Percentiles rank a stretch among this genome's conserved stretches.
Evolutionary conservation across 2,888 invertebrate genomes (phyloP).

Genomic region (Blomia tropicalis): DNA sequence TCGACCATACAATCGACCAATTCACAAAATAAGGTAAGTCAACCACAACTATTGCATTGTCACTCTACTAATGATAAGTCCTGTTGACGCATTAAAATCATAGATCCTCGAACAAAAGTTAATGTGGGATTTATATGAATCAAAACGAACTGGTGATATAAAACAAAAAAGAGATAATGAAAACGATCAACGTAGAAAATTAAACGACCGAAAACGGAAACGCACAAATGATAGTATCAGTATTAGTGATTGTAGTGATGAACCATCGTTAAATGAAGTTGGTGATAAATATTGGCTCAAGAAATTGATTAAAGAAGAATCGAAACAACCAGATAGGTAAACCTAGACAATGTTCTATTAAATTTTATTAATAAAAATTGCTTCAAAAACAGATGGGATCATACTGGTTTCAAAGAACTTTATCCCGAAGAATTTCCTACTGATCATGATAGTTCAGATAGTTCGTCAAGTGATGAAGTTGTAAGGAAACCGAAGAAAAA

Average conservation of each 20-base stretch:
- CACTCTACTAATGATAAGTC: no score
- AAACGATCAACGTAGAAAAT: neutral
- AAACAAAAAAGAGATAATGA: neutral
- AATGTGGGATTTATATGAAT: conserved; percentile 16
- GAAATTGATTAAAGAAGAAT: conserved; percentile 15
- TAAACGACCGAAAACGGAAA: no score
- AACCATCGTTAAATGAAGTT: neutral
- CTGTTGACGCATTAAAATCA: no score
- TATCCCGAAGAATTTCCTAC: conserved; percentile 19
- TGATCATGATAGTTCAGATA: neutral
- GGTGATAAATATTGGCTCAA: conserved; percentile 18
- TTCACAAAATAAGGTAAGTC: conserved; percentile 18
- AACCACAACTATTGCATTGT: no score
- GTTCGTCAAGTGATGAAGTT: neutral
- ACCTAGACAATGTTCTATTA: neutral
- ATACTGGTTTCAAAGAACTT: conserved; percentile 22
- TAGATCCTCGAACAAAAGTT: conserved; percentile 17
- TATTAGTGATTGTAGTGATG: neutral
- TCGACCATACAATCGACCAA: conserved; percentile 20
- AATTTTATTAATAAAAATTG: neutral
- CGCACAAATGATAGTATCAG: neutral
- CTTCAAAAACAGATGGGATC: conserved; percentile 25
- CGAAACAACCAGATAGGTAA: conserved; percentile 7
- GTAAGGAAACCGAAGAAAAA: conserved; percentile 11
- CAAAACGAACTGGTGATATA: neutral